These are phyloP conservation scores for Phenacoccus solenopsis DNA, from an alignment of 1,140 invertebrate species.

Conservation along the genomic window DNA sequence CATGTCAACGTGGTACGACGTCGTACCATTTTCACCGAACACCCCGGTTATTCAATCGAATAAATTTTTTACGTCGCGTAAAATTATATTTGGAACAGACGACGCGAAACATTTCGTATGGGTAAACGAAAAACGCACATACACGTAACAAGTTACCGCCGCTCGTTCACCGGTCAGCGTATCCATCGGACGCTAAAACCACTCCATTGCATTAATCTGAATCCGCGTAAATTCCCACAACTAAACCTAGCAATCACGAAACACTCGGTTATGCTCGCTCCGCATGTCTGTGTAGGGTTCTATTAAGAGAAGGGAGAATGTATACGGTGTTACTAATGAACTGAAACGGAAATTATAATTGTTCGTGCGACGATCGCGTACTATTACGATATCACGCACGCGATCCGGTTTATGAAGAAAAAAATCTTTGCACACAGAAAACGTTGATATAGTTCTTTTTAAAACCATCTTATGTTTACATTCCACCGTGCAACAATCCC, in stretches of 20 bases:
- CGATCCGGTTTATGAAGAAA: conserved; percentile 6
- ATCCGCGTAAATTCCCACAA: neutral
- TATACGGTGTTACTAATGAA: conserved; percentile 13
- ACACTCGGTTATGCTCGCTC: neutral
- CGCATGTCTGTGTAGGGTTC: neutral
- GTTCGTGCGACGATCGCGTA: conserved; percentile 8
- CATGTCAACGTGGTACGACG: neutral
- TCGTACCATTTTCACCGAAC: neutral
- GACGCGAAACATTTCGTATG: neutral
- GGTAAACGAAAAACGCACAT: neutral
- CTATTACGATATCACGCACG: conserved; percentile 11
- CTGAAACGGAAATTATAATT: conserved; percentile 17
- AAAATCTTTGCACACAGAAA: neutral
- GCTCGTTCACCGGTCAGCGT: neutral
- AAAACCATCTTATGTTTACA: too few species aligned
- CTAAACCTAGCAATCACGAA: neutral
- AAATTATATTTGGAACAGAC: neutral
- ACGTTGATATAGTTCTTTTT: too few species aligned
- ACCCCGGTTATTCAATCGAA: too few species aligned
- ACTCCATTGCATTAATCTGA: neutral
- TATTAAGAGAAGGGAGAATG: neutral
- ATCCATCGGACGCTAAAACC: neutral
- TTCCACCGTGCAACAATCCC: too few species aligned
- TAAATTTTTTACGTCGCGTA: too few species aligned
- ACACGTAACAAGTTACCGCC: neutral